Evolutionary conservation across 2,888 invertebrate genomes (phyloP).

Genomic region (Philonicus albiceps): DNA sequence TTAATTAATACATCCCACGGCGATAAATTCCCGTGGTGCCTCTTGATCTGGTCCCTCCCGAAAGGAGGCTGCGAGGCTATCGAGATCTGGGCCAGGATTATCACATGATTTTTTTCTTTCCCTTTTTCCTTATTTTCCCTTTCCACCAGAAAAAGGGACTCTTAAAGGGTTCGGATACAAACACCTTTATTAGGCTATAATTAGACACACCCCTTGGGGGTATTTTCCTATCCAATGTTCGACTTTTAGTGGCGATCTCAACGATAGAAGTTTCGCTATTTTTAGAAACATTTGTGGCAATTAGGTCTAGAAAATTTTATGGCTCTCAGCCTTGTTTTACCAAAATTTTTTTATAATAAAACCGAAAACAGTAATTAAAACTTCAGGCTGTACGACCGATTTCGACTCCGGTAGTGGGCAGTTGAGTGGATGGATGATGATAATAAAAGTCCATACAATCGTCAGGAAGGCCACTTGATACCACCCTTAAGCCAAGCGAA

Average conservation of each 20-base stretch:
- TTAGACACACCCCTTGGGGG: neutral
- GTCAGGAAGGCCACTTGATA: neutral
- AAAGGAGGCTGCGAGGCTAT: neutral
- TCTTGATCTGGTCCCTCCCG: neutral
- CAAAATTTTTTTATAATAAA: neutral
- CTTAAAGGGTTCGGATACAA: neutral
- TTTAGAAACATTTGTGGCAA: neutral
- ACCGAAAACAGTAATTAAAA: neutral
- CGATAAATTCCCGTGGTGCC: neutral
- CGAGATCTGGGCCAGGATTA: neutral
- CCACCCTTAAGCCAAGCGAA: neutral
- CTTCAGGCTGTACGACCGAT: neutral
- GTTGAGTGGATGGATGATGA: neutral
- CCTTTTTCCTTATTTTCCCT: neutral
- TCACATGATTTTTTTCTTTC: neutral
- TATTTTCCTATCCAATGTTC: neutral
- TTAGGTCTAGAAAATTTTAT: neutral
- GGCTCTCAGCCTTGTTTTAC: neutral
- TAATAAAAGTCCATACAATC: neutral
- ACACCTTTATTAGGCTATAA: conserved; percentile 11
- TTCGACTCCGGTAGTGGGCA: neutral
- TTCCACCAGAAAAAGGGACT: neutral
- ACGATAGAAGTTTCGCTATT: neutral
- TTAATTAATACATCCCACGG: conserved; percentile 33
- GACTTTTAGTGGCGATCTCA: neutral